Evolutionary conservation across 2,797 vertebrate genomes (phyloP), one percentile per base, ranked within the genome.

Genomic region (Chrysocyon brachyurus): DNA sequence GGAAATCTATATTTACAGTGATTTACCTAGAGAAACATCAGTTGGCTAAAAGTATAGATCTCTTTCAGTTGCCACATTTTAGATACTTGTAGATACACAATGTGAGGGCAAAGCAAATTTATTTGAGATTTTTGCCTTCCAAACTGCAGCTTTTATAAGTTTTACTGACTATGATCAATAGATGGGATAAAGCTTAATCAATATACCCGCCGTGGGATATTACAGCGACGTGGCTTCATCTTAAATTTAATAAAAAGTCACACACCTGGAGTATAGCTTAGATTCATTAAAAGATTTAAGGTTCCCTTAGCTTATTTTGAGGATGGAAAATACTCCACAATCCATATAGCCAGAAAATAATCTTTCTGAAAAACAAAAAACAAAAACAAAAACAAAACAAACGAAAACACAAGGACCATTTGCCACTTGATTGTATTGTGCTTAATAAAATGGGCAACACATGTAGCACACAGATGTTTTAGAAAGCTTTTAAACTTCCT

Each of bases 91-190:
- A 91, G 26, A 87, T 31, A 87, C 0, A 86, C 64, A 72, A 2
- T 8, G 6, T 0, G 64, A 24, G 33, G 0, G 5, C 54, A 63
- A 96, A 52, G 14, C 52, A 92, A 33, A 91, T 56, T 57, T 83
- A 46, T 63, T 78, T 85, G 16, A 72, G 26, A 94, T 49, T 19
- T 63, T 31, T 78, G 11, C 10, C 75, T 56, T 14, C 52, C 52
- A 96, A 96, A 73, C 3, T 96, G 49, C 21, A 89, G 24, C 94
- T 98, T 97, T 46, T 95, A 5, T 90, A 94, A 77, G 24, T 17
- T 92, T 70, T 70, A 46, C 64, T 15, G 57, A 83, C 79, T 97
- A 61, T 84, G 78, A 92, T 19, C 68, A 59, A 88, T 88, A 75
- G 59, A 63, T 81, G 73, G 2, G 33, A 61, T 64, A 90, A 88